Base-by-base conservation (phyloP, 2,888 invertebrate genomes). In the Portevinia maculata region DNA sequence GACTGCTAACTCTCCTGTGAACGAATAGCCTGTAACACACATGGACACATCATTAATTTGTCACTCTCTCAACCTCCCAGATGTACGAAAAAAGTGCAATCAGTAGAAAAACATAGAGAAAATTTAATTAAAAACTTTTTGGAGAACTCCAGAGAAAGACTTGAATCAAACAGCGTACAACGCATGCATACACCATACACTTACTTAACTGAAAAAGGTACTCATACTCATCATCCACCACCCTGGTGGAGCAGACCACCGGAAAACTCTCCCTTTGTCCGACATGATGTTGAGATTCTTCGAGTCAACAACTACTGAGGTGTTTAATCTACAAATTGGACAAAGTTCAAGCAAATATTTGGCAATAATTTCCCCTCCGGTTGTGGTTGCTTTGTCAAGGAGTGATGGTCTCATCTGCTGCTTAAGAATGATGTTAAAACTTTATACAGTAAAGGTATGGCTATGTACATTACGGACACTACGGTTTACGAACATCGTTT, bases 261-360 rank as follows among this genome's bases (percentile, higher is more conserved):
- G 37, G 17, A 34, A n/a, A 19, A 9, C 2, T 15, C 24, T 19
- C 19, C 21, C 44, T 37, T 62, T 55, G 65, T 44, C 34, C 34
- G 3, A 50, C 13, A 32, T 53, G 48, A 53, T 76, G 64, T 65
- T 39, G 39, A 65, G 70, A 76, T 81, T 81, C 62, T 44, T 37
- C 65, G 32, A 59, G 57, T 65, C 48, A 78, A 71, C 48, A 48
- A 65, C 60, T 69, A 34, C 70, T 76, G 64, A 83, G 81, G 81
- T 83, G 81, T 83, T 83, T 83, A 83, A 83, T 83, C 81, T 83
- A 83, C 78, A 83, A 83, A 83, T 83, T 83, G 81, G 78, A 83
- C 81, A 83, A 78, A 83, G 71, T 83, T 71, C 78, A 65, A 65
- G 81, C 65, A 83, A 83, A 83, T 83, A 83, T 83, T 83, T 83